Evolutionary conservation across 1,140 invertebrate genomes (phyloP).

Genomic region (Ceratosolen solmsi): DNA sequence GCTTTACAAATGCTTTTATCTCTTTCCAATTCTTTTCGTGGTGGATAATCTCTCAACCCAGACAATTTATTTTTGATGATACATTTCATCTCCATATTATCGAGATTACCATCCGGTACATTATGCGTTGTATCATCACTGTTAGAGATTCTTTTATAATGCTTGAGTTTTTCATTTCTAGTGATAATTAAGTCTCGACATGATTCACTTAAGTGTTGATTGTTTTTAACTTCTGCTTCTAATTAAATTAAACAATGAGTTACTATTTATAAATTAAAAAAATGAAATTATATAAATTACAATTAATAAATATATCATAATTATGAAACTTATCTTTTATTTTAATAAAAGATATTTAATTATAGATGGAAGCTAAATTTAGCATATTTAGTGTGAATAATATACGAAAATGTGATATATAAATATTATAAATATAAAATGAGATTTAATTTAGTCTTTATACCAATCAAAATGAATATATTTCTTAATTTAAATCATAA

Average conservation of each 20-base stretch:
- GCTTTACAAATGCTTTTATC: slow-evolving; percentile 55
- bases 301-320: background rate
- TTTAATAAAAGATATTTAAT: no score
- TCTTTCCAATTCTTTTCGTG: slow-evolving; percentile 56
- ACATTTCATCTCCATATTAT: slow-evolving; percentile 55
- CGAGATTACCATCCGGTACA: slow-evolving; percentile 55
- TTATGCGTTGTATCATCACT: slow-evolving; percentile 57
- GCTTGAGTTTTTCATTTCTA: slow-evolving; percentile 58
- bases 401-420: no score
- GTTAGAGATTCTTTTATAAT: slow-evolving; percentile 45
- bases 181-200: slow-evolving; percentile 61
- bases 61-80: slow-evolving; percentile 60
- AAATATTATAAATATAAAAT: no score
- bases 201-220: slow-evolving; percentile 60
- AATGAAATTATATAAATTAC: background rate
- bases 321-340: background rate
- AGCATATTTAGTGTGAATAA: no score
- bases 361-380: no score
- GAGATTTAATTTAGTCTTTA: no score
- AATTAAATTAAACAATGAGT: background rate
- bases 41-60: slow-evolving; percentile 67
- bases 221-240: slow-evolving; percentile 59
- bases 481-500: no score
- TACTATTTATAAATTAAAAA: background rate
- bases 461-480: no score